Conservation (phyloP, 2,113 vertebrate species). For the Zapornia atra region DNA sequence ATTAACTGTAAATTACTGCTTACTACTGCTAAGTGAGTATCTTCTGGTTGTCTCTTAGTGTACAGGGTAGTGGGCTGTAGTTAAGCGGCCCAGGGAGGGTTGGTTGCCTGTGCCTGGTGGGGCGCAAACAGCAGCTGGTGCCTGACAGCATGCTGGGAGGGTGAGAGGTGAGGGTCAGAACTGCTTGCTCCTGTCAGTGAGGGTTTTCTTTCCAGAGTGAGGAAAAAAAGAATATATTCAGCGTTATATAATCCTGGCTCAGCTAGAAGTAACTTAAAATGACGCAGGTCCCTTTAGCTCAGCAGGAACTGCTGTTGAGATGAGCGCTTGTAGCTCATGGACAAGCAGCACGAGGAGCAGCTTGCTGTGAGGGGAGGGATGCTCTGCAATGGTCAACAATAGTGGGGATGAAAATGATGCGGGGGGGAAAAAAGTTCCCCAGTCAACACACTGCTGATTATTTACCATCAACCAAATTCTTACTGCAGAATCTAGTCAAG, state of each 20-base stretch:
- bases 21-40: neutral
- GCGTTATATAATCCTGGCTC: neutral
- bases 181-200: accelerated
- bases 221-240: neutral
- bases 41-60: neutral
- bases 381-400: neutral
- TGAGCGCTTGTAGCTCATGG: accelerated
- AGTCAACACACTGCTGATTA: neutral
- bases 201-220: neutral
- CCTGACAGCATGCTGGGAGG: accelerated
- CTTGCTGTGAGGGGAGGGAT: neutral
- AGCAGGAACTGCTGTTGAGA: neutral
- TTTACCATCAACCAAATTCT: neutral
- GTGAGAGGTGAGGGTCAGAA: neutral
- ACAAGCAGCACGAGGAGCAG: neutral
- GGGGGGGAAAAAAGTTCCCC: accelerated
- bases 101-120: accelerated
- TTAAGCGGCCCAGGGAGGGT: accelerated
- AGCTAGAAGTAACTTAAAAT: neutral
- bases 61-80: no score
- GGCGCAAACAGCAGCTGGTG: accelerated
- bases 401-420: neutral
- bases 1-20: neutral
- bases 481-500: neutral
- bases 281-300: neutral